phyloP scores from a whole-genome alignment of 2,113 vertebrate genomes.

The Elephantulus edwardii region DNA sequence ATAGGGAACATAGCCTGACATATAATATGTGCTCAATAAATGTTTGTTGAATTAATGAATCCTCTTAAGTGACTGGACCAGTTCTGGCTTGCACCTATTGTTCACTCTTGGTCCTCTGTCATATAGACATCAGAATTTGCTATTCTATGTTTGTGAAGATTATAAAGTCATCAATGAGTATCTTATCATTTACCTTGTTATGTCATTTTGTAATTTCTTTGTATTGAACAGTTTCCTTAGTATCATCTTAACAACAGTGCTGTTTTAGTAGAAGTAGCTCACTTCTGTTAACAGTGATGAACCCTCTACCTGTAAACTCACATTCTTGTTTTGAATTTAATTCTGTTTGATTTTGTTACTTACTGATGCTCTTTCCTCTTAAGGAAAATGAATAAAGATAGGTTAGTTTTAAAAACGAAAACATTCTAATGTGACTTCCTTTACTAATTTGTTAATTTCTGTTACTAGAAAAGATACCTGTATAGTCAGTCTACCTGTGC shows the following conservation, averaged over 20 bases:
- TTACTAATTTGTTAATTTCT: slow-evolving; percentile 32
- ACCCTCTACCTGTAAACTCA: background rate
- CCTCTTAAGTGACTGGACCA: background rate
- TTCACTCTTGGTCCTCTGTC: background rate
- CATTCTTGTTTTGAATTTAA: background rate
- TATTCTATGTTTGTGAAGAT: slow-evolving; percentile 9
- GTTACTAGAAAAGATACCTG: background rate
- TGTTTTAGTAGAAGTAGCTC: background rate
- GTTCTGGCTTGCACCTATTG: background rate
- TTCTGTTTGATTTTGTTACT: background rate
- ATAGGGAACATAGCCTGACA: slow-evolving; percentile 1
- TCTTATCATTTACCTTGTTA: slow-evolving; percentile 42
- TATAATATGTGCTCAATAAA: background rate
- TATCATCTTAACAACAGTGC: background rate
- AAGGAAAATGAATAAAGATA: background rate
- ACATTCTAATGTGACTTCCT: background rate
- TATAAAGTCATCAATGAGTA: background rate
- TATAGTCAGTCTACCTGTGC: background rate
- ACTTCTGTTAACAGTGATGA: slow-evolving; percentile 9
- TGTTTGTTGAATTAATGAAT: background rate
- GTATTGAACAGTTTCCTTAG: slow-evolving; percentile 23
- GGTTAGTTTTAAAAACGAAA: slow-evolving; percentile 13
- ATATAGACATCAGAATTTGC: background rate
- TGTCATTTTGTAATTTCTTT: background rate
- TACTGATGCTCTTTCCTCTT: slow-evolving; percentile 13